These are phyloP conservation scores for Aporrectodea caliginosa DNA, from an alignment of 1,140 invertebrate genomes.

Conservation along the genomic window DNA sequence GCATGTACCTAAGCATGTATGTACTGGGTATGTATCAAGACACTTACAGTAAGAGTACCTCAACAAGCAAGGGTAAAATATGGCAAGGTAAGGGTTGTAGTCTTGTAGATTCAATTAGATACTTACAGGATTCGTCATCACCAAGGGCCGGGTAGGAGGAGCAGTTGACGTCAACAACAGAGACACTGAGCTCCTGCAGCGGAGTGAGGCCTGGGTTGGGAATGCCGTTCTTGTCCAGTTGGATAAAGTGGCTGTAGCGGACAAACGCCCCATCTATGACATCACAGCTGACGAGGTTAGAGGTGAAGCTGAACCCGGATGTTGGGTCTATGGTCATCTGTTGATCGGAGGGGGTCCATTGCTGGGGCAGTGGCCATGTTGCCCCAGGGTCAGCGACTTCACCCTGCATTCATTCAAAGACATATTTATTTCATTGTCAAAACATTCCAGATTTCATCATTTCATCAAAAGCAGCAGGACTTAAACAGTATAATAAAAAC, in stretches of 20 bases:
- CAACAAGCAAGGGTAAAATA: no score
- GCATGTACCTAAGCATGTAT: no score
- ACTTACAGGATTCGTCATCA: background rate
- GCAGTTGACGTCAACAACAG: background rate
- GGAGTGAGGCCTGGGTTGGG: background rate
- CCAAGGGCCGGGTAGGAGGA: background rate
- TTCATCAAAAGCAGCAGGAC: no score
- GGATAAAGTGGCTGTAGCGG: background rate
- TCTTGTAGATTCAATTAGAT: no score
- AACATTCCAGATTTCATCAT: no score
- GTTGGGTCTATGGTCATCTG: background rate
- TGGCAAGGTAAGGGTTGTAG: no score
- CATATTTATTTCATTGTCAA: no score
- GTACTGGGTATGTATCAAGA: no score
- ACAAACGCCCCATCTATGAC: background rate
- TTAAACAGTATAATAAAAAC: no score
- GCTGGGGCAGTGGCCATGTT: background rate
- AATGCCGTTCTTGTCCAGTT: background rate
- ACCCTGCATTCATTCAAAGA: no score
- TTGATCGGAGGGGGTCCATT: background rate
- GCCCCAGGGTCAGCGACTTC: background rate
- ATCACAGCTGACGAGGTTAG: background rate
- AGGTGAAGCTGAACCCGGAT: background rate
- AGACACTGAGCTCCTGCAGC: background rate
- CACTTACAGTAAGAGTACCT: no score